These are phyloP conservation scores for Harpegnathos saltator DNA, from an alignment of 1,140 invertebrate genomes.

Conservation along the genomic window DNA sequence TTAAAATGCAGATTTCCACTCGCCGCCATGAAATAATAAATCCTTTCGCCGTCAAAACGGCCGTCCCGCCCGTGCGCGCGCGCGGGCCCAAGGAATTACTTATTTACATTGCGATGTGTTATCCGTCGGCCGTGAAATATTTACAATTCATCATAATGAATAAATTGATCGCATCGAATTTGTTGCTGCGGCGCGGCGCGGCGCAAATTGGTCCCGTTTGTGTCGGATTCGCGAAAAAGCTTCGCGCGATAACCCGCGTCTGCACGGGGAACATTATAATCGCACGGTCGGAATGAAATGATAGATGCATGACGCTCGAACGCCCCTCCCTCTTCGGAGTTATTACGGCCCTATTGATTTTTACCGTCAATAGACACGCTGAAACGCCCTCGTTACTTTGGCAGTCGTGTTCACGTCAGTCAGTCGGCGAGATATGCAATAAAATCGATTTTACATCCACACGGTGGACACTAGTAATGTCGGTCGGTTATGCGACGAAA, in stretches of 20 bases:
- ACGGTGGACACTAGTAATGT: no score
- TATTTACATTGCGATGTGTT: conserved; percentile 10
- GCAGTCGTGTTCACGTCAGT: not conserved
- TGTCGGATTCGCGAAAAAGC: not conserved
- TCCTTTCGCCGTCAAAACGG: not conserved
- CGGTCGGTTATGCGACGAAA: no score
- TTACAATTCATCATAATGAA: conserved; percentile 29
- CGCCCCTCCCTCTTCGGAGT: conserved; percentile 2
- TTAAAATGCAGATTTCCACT: conserved; percentile 4
- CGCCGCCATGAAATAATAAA: conserved; percentile 20
- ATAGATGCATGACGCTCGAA: not conserved
- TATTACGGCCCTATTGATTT: not conserved
- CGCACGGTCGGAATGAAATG: conserved; percentile 20
- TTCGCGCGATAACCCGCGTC: conserved; percentile 2
- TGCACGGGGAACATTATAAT: conserved; percentile 29
- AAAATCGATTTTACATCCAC: not conserved
- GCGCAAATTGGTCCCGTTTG: conserved; percentile 13
- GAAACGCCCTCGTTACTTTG: not conserved
- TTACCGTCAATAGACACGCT: not conserved
- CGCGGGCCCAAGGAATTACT: conserved; percentile 7
- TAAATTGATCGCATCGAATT: conserved; percentile 12
- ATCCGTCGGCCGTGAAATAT: conserved; percentile 7
- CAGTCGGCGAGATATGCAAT: conserved; percentile 9
- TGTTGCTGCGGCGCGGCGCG: not conserved
- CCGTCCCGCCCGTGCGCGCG: no score